phyloP scores from a whole-genome alignment of 2,888 invertebrate species.

The Helicoverpa assulta region DNA sequence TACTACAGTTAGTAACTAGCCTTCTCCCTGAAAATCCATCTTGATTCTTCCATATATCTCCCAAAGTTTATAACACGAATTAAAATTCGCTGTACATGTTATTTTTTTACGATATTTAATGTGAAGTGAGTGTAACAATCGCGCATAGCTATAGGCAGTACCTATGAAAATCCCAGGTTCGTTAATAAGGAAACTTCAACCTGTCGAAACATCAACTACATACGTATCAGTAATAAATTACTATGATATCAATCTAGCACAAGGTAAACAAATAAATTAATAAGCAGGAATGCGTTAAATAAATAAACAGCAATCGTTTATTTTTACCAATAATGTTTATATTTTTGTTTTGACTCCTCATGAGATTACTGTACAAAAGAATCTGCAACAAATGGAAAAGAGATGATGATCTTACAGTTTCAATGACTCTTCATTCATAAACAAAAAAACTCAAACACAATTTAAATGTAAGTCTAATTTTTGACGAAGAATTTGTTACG shows the following conservation, averaged over 20 bases:
- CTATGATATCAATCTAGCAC: constrained; percentile 22
- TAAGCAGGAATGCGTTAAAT: constrained; percentile 2
- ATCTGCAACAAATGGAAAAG: background rate
- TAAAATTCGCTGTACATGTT: no score
- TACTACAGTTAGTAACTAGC: no score
- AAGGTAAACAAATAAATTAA: constrained; percentile 4
- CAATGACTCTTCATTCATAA: background rate
- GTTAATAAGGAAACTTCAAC: constrained; percentile 36
- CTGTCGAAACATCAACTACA: constrained; percentile 32
- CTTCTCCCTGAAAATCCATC: no score
- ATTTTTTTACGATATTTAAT: background rate
- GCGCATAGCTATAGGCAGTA: no score
- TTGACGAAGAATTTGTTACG: no score
- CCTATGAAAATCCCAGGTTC: background rate
- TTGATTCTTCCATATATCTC: no score
- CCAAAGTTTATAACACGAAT: no score
- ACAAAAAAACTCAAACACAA: no score
- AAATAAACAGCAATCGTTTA: constrained; percentile 5
- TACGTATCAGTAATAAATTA: constrained; percentile 18
- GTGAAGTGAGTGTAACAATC: background rate
- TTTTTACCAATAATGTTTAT: background rate
- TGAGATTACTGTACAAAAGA: background rate
- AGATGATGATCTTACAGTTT: background rate
- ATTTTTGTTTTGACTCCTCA: background rate
- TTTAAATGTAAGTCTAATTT: no score